phyloP scores from a whole-genome alignment of 2,888 invertebrate species.

The Meandrusa payeni region DNA sequence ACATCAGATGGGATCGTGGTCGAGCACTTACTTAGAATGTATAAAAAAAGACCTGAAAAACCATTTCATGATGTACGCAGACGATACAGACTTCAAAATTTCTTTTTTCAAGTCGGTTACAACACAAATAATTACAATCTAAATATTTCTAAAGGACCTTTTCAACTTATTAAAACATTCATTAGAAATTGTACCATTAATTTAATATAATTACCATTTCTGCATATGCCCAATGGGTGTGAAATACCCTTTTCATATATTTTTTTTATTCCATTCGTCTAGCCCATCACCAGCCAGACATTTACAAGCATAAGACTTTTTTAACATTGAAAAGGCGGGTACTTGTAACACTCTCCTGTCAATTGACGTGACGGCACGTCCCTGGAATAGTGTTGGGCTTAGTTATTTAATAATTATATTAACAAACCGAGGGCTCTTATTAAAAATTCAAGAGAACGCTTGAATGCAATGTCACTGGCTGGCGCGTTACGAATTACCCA shows the following conservation, averaged over 20 bases:
- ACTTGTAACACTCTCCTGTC: conserved; percentile 14
- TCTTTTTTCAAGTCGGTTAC: too few species aligned
- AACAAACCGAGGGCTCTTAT: conserved; percentile 47
- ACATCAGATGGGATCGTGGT: too few species aligned
- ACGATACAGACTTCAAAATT: too few species aligned
- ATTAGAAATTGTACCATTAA: conserved; percentile 6
- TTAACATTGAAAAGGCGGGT: conserved; percentile 5
- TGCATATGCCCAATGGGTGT: conserved; percentile 8
- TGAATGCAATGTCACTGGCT: conserved; percentile 27
- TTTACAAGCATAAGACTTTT: conserved; percentile 16
- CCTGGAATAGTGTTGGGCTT: conserved; percentile 25
- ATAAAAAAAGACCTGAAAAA: too few species aligned
- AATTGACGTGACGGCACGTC: conserved; percentile 26
- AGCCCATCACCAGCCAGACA: conserved; percentile 10
- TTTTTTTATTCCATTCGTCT: conserved; percentile 4
- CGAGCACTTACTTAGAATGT: too few species aligned
- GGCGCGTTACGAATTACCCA: conserved; percentile 20
- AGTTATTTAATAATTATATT: conserved; percentile 57
- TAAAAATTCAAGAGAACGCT: conserved; percentile 47
- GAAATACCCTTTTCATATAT: conserved; percentile 7
- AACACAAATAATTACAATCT: too few species aligned
- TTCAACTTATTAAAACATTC: conserved; percentile 3
- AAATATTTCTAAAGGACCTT: too few species aligned
- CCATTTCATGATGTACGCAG: too few species aligned
- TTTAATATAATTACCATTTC: background rate